Percentiles rank a stretch among this genome's conserved stretches.
phyloP scores from a whole-genome alignment of 2,113 vertebrate genomes.

The Copsychus sechellarum region DNA sequence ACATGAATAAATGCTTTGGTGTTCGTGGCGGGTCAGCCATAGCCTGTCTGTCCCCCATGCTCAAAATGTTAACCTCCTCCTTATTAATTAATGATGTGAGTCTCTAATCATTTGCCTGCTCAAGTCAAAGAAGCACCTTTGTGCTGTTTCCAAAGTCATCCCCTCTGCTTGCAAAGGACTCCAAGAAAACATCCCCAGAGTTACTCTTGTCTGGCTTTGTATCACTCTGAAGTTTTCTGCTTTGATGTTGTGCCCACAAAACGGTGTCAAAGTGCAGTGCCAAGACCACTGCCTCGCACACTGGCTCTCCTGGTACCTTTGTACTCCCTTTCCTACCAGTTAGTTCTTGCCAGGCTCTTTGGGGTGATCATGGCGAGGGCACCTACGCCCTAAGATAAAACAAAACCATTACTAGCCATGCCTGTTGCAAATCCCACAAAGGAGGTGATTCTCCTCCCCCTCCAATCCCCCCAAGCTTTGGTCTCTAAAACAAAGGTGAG shows the following conservation, averaged over 20 bases:
- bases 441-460: slow-evolving; percentile 3
- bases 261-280: background rate
- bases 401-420: background rate
- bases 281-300: slow-evolving; percentile 6
- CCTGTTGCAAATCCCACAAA: slow-evolving; percentile 29
- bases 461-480: background rate
- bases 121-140: background rate
- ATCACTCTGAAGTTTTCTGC: slow-evolving; percentile 41
- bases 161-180: background rate
- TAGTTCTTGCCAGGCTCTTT: slow-evolving; percentile 37
- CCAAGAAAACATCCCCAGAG: background rate
- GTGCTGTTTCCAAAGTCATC: background rate
- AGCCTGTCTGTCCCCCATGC: background rate
- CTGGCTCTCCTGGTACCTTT: slow-evolving; percentile 17
- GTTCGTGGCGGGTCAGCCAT: background rate
- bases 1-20: background rate
- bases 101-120: background rate
- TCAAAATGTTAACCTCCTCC: background rate
- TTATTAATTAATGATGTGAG: background rate
- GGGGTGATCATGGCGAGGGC: slow-evolving; percentile 16
- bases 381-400: slow-evolving; percentile 55
- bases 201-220: slow-evolving; percentile 2
- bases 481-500: slow-evolving; percentile 18
- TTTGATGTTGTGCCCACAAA: slow-evolving; percentile 46
- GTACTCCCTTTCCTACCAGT: slow-evolving; percentile 40